Evolutionary conservation across 30 jellyfish, hydroid and myxozoan genomes (phyloP).

Genomic region (Sanderia malayensis): DNA sequence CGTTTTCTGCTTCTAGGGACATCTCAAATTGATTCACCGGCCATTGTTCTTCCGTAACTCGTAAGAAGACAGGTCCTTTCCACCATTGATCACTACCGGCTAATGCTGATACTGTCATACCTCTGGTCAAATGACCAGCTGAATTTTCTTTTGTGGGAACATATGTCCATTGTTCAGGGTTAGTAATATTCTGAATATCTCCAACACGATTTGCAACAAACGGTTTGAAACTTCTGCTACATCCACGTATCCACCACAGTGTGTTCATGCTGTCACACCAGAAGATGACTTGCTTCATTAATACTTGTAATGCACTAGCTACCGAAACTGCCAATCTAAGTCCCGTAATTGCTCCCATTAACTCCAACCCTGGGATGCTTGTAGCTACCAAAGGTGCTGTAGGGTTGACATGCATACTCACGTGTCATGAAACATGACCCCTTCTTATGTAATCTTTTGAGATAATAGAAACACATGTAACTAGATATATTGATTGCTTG

Average conservation of each 20-base stretch:
- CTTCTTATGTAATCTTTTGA: too few relatives aligned
- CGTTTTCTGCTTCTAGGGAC: background rate
- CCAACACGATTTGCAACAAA: conserved; percentile 51
- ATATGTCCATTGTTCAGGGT: conserved; percentile 46
- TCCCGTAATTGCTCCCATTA: conserved; percentile 33
- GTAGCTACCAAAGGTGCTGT: conserved; percentile 52
- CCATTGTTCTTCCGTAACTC: conserved; percentile 20
- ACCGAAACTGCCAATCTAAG: conserved; percentile 7
- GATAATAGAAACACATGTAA: too few relatives aligned
- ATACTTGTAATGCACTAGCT: conserved; percentile 19
- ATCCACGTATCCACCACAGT: conserved; percentile 52
- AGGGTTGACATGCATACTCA: too few relatives aligned
- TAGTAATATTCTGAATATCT: conserved; percentile 27
- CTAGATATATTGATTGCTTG: too few relatives aligned
- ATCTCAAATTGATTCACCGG: conserved; percentile 10
- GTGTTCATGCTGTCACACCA: conserved; percentile 52
- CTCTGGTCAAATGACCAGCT: conserved; percentile 22
- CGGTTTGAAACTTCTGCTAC: conserved; percentile 25
- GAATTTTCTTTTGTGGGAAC: conserved; percentile 33
- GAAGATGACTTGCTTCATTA: conserved; percentile 8
- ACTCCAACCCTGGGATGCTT: conserved; percentile 45
- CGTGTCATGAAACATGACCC: too few relatives aligned
- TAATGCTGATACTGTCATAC: conserved; percentile 10
- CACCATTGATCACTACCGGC: conserved; percentile 22
- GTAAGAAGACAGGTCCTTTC: conserved; percentile 39